A percentile compares a stretch with the other conserved stretches of the same genome.
These are phyloP conservation scores for Phymorhynchus buccinoides DNA, from an alignment of 1,140 invertebrate species.

Conservation along the genomic window DNA sequence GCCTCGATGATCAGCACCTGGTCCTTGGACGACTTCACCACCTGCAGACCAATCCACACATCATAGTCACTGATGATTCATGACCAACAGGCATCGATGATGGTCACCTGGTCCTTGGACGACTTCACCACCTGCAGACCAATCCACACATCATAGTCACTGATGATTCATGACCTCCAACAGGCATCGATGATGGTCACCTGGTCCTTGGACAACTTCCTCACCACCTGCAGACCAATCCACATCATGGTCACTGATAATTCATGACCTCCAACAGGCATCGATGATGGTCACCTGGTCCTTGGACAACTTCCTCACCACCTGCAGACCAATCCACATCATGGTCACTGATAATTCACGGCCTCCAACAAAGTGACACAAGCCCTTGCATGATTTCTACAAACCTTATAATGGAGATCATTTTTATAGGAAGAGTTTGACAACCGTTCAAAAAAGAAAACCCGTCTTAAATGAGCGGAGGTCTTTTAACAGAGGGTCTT, in stretches of 20 bases:
- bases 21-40: slow-evolving; percentile 86
- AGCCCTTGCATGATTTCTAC: too few relatives aligned
- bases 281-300: slow-evolving; percentile 91
- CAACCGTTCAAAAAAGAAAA: too few relatives aligned
- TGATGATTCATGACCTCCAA: too few relatives aligned
- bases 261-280: slow-evolving; percentile 91
- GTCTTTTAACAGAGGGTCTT: too few relatives aligned
- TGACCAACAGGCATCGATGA: slow-evolving; percentile 86
- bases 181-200: slow-evolving; percentile 92
- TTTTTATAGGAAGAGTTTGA: too few relatives aligned
- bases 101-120: slow-evolving; percentile 82
- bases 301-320: slow-evolving; percentile 82
- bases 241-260: too few relatives aligned
- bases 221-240: slow-evolving; percentile 81
- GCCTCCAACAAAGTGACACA: slow-evolving; percentile 95
- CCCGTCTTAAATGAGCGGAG: too few relatives aligned
- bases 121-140: slow-evolving; percentile 82
- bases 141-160: too few relatives aligned
- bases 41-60: slow-evolving; percentile 57
- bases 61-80: too few relatives aligned
- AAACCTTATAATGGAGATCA: too few relatives aligned
- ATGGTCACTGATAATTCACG: too few relatives aligned
- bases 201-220: slow-evolving; percentile 81
- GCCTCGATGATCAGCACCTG: slow-evolving; percentile 87
- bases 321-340: too few relatives aligned